Conservation (phyloP, 2,113 vertebrate species). For the Lasiurus borealis region DNA sequence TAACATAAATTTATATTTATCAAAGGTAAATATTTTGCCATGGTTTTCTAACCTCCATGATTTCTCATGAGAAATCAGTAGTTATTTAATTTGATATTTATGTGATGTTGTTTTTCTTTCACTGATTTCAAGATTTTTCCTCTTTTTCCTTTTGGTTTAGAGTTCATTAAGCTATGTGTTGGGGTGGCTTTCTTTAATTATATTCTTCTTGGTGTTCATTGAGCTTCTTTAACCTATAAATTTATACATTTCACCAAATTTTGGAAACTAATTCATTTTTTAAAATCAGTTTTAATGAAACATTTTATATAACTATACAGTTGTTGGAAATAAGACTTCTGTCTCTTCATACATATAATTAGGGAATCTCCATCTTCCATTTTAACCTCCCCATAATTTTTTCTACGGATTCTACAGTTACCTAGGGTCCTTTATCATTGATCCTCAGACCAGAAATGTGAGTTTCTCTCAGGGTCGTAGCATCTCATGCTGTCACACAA, state of each 20-base stretch:
- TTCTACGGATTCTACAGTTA: neutral
- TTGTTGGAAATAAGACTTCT: neutral
- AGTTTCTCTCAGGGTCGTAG: slow-evolving; percentile 11
- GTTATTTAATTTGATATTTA: slow-evolving; percentile 1
- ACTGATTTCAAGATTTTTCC: neutral
- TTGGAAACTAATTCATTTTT: neutral
- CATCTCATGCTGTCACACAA: neutral
- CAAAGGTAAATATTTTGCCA: neutral
- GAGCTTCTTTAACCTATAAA: slow-evolving; percentile 11
- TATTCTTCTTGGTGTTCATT: neutral
- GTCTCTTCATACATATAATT: slow-evolving; percentile 3
- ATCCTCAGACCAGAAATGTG: neutral
- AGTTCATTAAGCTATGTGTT: slow-evolving; percentile 14
- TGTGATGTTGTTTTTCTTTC: slow-evolving; percentile 38
- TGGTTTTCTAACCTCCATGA: neutral
- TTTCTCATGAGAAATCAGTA: neutral
- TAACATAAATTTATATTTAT: slow-evolving; percentile 14
- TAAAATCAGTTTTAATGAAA: neutral
- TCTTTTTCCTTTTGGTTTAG: neutral
- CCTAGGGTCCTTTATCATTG: neutral
- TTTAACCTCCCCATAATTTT: neutral
- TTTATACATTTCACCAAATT: slow-evolving; percentile 6
- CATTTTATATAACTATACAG: neutral
- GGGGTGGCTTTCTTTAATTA: neutral
- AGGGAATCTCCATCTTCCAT: neutral